Conservation (phyloP, 2,888 invertebrate genomes). For the Drosophila nigricruria region DNA sequence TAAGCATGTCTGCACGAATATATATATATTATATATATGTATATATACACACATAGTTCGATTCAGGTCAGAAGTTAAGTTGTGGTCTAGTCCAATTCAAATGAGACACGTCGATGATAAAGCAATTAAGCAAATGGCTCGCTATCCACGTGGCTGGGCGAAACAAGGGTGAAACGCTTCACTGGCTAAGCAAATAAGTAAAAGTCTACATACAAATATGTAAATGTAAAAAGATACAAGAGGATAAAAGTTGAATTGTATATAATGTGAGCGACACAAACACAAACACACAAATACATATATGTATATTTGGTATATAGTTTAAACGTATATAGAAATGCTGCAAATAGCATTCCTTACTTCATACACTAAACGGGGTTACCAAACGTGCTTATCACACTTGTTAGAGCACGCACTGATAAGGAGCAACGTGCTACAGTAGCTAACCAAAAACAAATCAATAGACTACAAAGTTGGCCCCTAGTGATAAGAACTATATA, state of each 20-base stretch:
- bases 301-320: neutral
- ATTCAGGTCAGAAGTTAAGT: constrained; percentile 7
- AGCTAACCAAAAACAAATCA: constrained; percentile 40
- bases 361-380: constrained; percentile 10
- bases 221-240: constrained; percentile 21
- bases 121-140: constrained; percentile 53
- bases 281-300: neutral
- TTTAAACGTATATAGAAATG: neutral
- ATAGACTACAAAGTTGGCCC: constrained; percentile 12
- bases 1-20: neutral
- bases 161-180: neutral
- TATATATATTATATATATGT: no score
- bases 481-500: constrained; percentile 8
- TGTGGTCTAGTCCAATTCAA: constrained; percentile 13
- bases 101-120: constrained; percentile 21
- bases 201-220: constrained; percentile 36
- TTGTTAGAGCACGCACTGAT: constrained; percentile 37
- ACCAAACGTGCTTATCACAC: constrained; percentile 55
- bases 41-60: neutral
- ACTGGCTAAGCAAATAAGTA: constrained; percentile 12
- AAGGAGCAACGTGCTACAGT: constrained; percentile 38
- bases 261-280: constrained; percentile 16
- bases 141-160: constrained; percentile 7
- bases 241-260: constrained; percentile 13
- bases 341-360: constrained; percentile 5